These are phyloP conservation scores for Todus mexicanus DNA, from an alignment of 2,797 vertebrate genomes.

Conservation along the genomic window DNA sequence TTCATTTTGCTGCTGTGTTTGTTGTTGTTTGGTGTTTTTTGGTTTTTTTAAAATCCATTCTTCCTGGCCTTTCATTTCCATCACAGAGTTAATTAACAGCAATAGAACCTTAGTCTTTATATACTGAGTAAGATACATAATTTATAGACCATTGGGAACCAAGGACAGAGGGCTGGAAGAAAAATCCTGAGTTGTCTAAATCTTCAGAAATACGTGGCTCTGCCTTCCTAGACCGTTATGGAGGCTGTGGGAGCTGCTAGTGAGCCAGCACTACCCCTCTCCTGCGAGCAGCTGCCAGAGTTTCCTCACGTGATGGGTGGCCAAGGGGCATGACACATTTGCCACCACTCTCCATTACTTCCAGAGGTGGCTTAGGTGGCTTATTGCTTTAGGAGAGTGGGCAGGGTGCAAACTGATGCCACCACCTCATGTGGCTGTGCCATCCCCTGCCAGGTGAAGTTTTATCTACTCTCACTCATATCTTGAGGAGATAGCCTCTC, in stretches of 20 bases:
- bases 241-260: background rate
- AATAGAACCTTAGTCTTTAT: background rate
- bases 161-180: background rate
- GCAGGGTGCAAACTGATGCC: background rate
- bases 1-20: background rate
- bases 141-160: background rate
- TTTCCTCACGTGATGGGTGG: rapidly evolving
- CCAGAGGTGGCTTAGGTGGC: background rate
- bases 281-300: rapidly evolving
- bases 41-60: background rate
- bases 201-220: background rate
- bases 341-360: background rate
- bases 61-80: background rate
- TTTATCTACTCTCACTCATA: background rate
- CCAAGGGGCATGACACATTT: rapidly evolving
- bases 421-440: background rate
- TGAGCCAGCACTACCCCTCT: background rate
- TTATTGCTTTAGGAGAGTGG: background rate
- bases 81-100: background rate
- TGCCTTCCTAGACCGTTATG: background rate
- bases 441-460: background rate
- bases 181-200: background rate
- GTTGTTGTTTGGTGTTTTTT: too few relatives aligned
- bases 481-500: background rate
- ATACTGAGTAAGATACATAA: background rate